These are phyloP conservation scores for Chiroxiphia lanceolata DNA, from an alignment of 2,797 vertebrate genomes.

Conservation along the genomic window DNA sequence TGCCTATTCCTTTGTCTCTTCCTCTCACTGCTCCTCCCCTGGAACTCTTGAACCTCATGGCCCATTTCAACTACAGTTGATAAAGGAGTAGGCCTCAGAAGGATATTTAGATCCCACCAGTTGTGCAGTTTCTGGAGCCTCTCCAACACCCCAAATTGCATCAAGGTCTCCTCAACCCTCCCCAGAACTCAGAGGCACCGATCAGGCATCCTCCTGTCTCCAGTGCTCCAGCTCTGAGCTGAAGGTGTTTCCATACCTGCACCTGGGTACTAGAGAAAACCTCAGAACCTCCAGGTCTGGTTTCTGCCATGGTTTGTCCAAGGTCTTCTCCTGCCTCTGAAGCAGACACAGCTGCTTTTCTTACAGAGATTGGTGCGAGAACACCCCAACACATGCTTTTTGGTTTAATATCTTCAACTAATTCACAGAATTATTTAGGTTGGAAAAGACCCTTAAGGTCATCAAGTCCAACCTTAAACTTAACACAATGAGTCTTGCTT, in stretches of 20 bases:
- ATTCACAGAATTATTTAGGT: too few relatives aligned
- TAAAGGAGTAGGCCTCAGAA: background rate
- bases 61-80: background rate
- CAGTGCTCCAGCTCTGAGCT: background rate
- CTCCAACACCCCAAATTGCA: background rate
- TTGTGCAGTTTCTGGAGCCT: background rate
- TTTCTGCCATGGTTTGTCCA: background rate
- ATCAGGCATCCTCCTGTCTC: background rate
- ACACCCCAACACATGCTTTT: accelerated
- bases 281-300: background rate
- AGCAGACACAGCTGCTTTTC: background rate
- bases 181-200: background rate
- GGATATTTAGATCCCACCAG: background rate
- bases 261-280: accelerated
- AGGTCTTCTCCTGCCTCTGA: background rate
- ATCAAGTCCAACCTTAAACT: background rate
- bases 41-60: background rate
- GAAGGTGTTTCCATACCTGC: background rate
- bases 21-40: background rate
- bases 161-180: background rate
- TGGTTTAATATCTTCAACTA: background rate
- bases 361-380: background rate
- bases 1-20: background rate
- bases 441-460: background rate
- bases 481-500: background rate